Conservation (phyloP, 2,113 vertebrate species). For the Neotoma lepida region DNA sequence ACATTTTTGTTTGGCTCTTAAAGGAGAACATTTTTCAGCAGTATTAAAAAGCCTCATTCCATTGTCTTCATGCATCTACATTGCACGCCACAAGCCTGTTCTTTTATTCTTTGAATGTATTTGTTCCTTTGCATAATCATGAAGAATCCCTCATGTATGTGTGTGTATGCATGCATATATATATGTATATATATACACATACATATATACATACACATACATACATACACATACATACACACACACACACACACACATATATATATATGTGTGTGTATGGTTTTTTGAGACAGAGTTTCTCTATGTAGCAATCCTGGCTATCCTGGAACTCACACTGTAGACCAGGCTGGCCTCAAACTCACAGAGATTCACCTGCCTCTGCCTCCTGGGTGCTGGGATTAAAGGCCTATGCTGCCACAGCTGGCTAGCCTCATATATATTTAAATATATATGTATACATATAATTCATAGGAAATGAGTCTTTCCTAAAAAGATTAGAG, state of each 20-base stretch:
- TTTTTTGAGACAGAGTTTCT: background rate
- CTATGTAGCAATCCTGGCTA: background rate
- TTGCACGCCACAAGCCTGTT: background rate
- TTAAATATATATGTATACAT: background rate
- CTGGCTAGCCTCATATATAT: background rate
- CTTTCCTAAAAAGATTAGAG: conserved; percentile 6
- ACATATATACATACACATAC: too few relatives aligned
- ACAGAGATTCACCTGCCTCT: background rate
- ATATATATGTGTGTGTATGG: too few relatives aligned
- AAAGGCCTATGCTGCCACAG: background rate
- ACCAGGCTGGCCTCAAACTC: background rate
- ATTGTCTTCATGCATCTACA: background rate
- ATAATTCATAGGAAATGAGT: background rate
- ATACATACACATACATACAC: too few relatives aligned
- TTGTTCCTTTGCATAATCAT: conserved; percentile 18
- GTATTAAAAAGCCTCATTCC: background rate
- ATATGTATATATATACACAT: too few relatives aligned
- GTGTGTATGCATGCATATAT: too few relatives aligned
- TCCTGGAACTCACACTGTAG: background rate
- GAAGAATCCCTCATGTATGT: background rate
- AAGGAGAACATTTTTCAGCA: background rate
- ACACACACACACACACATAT: too few relatives aligned
- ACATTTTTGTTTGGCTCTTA: background rate
- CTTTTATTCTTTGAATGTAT: background rate
- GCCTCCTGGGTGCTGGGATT: background rate